These are phyloP conservation scores for Remorina albescens DNA, from an alignment of 2,797 vertebrate genomes.

Conservation along the genomic window DNA sequence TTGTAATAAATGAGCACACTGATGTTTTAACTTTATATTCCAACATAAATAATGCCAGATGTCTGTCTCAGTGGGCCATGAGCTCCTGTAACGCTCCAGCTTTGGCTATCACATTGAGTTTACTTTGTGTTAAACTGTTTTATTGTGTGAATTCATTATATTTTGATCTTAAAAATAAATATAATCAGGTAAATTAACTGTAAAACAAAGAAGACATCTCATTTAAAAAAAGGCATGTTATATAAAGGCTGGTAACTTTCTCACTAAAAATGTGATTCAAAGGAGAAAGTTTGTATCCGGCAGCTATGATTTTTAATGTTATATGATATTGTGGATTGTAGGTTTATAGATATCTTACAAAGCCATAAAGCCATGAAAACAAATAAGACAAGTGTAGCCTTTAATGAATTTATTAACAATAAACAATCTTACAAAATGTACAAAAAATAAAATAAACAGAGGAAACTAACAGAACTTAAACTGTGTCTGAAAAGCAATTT, in stretches of 20 bases:
- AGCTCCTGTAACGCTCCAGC: no score
- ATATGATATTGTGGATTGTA: no score
- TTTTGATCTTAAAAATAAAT: neutral
- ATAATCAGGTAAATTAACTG: neutral
- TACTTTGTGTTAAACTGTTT: neutral
- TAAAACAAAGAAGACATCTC: no score
- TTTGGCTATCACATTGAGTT: neutral
- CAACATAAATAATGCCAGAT: no score
- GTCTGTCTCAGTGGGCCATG: neutral
- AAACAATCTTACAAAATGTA: constrained; percentile 59
- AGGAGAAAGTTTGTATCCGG: no score
- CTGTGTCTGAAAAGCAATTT: neutral
- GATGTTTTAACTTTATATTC: no score
- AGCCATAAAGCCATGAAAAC: neutral
- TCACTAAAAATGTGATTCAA: no score
- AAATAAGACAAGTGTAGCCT: constrained; percentile 12
- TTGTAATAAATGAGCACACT: no score
- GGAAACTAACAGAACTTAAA: neutral
- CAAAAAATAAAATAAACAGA: constrained; percentile 29
- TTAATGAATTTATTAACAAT: constrained; percentile 65
- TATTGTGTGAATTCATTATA: neutral
- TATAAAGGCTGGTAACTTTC: no score
- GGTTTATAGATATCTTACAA: neutral
- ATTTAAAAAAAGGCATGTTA: no score
- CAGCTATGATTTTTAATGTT: no score